A percentile compares a stretch with the other conserved stretches of the same genome.
Evolutionary conservation across 2,797 vertebrate genomes (phyloP).

Genomic region (Coluber constrictor): DNA sequence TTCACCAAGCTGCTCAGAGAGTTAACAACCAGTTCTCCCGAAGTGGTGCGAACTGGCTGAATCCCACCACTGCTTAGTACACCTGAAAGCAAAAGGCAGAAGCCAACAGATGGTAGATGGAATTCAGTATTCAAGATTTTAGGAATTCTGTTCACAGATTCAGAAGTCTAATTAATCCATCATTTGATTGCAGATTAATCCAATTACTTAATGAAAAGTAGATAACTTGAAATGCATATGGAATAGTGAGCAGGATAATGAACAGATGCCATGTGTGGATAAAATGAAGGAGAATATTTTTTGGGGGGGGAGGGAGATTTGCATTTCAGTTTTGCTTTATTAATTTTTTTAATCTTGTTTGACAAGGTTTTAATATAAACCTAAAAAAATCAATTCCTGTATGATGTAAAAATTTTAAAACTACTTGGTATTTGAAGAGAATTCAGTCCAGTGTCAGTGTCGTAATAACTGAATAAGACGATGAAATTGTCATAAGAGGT

Average conservation of each 20-base stretch:
- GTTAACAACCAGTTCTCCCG: no score
- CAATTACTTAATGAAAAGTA: constrained; percentile 26
- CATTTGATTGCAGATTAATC: constrained; percentile 13
- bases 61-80: neutral
- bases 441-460: neutral
- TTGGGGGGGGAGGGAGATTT: neutral
- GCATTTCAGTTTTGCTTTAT: neutral
- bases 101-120: neutral
- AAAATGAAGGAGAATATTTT: neutral
- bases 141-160: neutral
- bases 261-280: constrained; percentile 14
- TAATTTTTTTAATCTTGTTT: neutral
- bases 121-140: neutral
- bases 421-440: neutral
- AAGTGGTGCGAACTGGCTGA: no score
- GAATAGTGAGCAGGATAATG: constrained; percentile 11
- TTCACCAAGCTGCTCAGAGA: no score
- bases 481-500: neutral
- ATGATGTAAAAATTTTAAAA: neutral
- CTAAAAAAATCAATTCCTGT: neutral
- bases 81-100: constrained; percentile 3
- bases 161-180: constrained; percentile 2
- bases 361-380: neutral
- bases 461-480: neutral
- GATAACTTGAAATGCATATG: constrained; percentile 27